Conservation (phyloP, 2,113 vertebrate genomes). For the Crotophaga sulcirostris region DNA sequence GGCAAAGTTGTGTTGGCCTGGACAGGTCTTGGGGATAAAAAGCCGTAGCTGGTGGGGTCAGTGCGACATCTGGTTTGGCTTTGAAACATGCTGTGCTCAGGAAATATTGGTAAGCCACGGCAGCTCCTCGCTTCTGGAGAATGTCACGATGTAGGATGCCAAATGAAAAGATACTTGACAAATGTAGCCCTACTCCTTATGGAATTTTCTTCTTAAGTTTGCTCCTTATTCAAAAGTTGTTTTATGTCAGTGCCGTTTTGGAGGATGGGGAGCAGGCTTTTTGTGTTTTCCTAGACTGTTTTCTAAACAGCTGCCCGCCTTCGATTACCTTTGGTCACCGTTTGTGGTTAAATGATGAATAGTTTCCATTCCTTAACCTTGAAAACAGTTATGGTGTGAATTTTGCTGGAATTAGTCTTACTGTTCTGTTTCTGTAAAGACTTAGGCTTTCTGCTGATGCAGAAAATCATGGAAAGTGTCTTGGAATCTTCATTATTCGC, state of each 20-base stretch:
- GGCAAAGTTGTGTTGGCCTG: neutral
- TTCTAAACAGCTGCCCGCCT: neutral
- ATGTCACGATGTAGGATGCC: neutral
- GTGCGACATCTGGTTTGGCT: neutral
- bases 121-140: neutral
- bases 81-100: neutral
- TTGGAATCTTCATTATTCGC: neutral
- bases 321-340: neutral
- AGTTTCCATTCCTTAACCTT: neutral
- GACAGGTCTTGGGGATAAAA: neutral
- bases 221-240: neutral
- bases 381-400: slow-evolving; percentile 9
- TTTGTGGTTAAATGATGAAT: slow-evolving; percentile 24
- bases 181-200: neutral
- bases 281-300: neutral
- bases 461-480: neutral
- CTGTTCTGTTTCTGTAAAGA: slow-evolving; percentile 26
- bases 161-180: neutral
- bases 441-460: slow-evolving; percentile 19
- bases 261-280: neutral
- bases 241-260: neutral
- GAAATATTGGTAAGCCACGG: slow-evolving; percentile 4
- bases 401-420: slow-evolving; percentile 29
- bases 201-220: neutral
- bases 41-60: neutral